Conservation (phyloP, 1,140 invertebrate genomes). For the Magallana angulata region DNA sequence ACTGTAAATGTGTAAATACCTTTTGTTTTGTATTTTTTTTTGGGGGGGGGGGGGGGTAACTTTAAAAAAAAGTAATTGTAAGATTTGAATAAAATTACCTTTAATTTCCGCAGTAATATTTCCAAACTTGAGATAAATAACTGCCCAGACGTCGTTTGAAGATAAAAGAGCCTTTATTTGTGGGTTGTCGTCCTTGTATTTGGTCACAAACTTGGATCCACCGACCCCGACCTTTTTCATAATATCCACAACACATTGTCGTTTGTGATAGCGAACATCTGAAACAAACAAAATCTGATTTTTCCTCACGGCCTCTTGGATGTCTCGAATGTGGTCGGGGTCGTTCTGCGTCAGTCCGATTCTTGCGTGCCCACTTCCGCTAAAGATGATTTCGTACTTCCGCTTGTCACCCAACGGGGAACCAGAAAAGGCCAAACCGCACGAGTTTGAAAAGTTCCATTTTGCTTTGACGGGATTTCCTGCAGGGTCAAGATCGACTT, state of each 20-base stretch:
- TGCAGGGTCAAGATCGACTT: background rate
- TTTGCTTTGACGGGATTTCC: background rate
- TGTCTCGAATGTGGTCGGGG: background rate
- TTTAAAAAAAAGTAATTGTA: no score
- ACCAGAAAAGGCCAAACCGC: background rate
- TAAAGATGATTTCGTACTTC: background rate
- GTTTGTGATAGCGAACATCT: background rate
- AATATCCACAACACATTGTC: background rate
- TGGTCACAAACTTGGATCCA: background rate
- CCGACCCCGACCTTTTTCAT: background rate
- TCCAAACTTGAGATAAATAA: background rate
- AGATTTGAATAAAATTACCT: background rate
- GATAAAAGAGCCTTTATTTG: background rate
- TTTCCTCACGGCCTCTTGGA: background rate
- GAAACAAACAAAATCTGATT: background rate
- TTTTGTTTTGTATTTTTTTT: no score
- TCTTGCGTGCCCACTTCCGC: slow-evolving; percentile 8
- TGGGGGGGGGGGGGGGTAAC: no score
- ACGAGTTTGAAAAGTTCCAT: slow-evolving; percentile 1
- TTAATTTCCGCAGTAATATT: background rate
- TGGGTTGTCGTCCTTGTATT: background rate
- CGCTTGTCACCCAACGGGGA: background rate
- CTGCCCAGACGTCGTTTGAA: background rate
- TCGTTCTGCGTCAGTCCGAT: background rate
- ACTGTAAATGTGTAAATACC: no score